Percentiles rank a stretch among this genome's conserved stretches.
phyloP scores from a whole-genome alignment of 2,888 invertebrate species.

The Chymomyza amoena region DNA sequence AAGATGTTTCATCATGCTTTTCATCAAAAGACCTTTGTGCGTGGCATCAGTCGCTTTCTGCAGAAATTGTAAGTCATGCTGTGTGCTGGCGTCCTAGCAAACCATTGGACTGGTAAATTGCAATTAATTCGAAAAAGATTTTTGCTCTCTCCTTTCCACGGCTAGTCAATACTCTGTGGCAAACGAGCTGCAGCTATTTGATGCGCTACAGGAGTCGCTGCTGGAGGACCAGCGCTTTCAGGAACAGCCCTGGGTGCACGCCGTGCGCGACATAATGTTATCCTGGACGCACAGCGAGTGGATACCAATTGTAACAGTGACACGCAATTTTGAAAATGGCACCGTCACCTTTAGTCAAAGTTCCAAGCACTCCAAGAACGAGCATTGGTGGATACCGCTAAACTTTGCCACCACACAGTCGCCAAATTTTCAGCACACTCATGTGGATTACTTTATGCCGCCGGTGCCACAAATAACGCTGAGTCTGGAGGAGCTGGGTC shows the following conservation, averaged over 20 bases:
- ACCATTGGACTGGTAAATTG: conserved; percentile 60
- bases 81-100: conserved; percentile 5
- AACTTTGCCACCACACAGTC: conserved; percentile 71
- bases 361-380: conserved; percentile 54
- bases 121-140: conserved; percentile 73
- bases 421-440: conserved; percentile 65
- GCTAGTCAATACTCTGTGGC: conserved; percentile 74
- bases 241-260: conserved; percentile 52
- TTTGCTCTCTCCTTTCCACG: conserved; percentile 42
- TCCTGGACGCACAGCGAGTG: conserved; percentile 83
- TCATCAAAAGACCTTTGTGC: conserved; percentile 68
- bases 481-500: conserved; percentile 54
- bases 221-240: conserved; percentile 53
- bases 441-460: conserved; percentile 73
- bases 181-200: conserved; percentile 73
- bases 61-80: conserved; percentile 74
- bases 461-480: conserved; percentile 63
- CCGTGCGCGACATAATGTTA: conserved; percentile 80
- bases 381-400: conserved; percentile 76
- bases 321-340: conserved; percentile 79
- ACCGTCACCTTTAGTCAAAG: conserved; percentile 81
- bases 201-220: conserved; percentile 63
- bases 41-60: conserved; percentile 64
- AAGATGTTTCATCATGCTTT: conserved; percentile 78
- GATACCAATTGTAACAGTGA: conserved; percentile 81